Evolutionary conservation across 2,888 invertebrate genomes (phyloP).

Genomic region (Drosophila diplacantha): DNA sequence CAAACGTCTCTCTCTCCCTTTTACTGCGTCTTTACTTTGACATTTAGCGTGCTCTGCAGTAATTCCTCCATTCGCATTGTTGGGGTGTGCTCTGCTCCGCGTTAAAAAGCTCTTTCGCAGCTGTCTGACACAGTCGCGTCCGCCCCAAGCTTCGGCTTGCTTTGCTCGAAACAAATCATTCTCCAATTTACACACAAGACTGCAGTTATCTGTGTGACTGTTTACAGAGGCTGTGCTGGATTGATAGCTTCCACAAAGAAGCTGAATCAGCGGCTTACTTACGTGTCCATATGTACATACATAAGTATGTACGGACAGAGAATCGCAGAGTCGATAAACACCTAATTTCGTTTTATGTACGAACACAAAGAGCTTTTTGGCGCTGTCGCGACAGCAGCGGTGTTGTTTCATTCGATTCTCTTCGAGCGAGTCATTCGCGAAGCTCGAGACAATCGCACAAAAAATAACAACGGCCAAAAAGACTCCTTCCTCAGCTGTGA

Average conservation of each 20-base stretch:
- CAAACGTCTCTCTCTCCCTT: neutral
- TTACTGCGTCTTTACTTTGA: slow-evolving; percentile 9
- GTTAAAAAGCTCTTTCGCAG: slow-evolving; percentile 51
- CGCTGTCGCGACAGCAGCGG: slow-evolving; percentile 15
- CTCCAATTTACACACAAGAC: neutral
- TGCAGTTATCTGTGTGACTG: neutral
- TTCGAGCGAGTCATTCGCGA: slow-evolving; percentile 36
- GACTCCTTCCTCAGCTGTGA: slow-evolving; percentile 2
- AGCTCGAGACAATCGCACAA: slow-evolving; percentile 31
- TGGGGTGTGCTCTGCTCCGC: neutral
- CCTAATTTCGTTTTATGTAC: neutral
- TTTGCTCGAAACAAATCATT: neutral
- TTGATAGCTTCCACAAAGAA: neutral
- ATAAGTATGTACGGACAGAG: neutral
- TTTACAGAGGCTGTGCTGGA: neutral
- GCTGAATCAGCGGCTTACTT: slow-evolving; percentile 20
- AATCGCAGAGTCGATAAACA: neutral
- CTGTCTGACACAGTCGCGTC: slow-evolving; percentile 53
- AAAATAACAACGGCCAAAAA: slow-evolving; percentile 24
- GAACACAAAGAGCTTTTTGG: slow-evolving; percentile 46
- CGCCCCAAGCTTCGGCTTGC: neutral
- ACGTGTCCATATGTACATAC: neutral
- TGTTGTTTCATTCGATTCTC: slow-evolving; percentile 46
- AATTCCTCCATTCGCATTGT: slow-evolving; percentile 23
- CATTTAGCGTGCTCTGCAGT: slow-evolving; percentile 15